Base-by-base conservation (phyloP, 2,888 invertebrate genomes). In the Notocelia uddmanniana region DNA sequence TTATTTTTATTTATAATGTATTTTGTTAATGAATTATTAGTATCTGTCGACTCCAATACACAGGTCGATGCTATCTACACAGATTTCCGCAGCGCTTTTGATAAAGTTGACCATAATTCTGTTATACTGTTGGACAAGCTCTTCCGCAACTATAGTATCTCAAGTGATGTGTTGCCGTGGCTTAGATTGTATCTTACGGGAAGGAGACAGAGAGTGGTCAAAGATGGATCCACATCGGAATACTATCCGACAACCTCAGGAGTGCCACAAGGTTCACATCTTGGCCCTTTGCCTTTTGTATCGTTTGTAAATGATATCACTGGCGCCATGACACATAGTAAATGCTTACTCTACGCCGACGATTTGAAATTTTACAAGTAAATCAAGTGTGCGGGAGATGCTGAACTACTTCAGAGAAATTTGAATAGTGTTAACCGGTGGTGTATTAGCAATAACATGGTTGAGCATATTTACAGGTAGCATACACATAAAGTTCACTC, bases 291-390 rank as follows among this genome's bases (percentile, higher is more conserved):
- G 13, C 37, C 13, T 37, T 37, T 37, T 37, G 37, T 37, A 13
- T 3, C 13, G 21, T 23, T 23, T 21, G 23, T 54, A 5, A 54
- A 23, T 19, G 19, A 23, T 8, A 18, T 48, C 18, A 48, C 55
- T 31, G n/a, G 13, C 18, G 18, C 5, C 31, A 6, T 31, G 0
- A 31, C 31, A 31, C 15, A 74, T 15, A 70, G 74, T 50, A 50
- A 67, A 10, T 68, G 18, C 45, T 74, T 34, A 0, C 55, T 76
- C 5, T 76, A 75, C 58, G 76, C 78, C 0, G 76, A 78, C 48
- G 76, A 77, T 54, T 37, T 77, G 19, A 76, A 76, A 58, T 31
- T 74, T 8, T 77, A 68, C 45, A 70, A 50, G 48, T 31, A 54
- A 11, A 52, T 74, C 8, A 48, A 8, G 1, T 34, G 21, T n/a